These are phyloP conservation scores for Carcina quercana DNA, from an alignment of 2,888 invertebrate genomes.

Conservation along the genomic window DNA sequence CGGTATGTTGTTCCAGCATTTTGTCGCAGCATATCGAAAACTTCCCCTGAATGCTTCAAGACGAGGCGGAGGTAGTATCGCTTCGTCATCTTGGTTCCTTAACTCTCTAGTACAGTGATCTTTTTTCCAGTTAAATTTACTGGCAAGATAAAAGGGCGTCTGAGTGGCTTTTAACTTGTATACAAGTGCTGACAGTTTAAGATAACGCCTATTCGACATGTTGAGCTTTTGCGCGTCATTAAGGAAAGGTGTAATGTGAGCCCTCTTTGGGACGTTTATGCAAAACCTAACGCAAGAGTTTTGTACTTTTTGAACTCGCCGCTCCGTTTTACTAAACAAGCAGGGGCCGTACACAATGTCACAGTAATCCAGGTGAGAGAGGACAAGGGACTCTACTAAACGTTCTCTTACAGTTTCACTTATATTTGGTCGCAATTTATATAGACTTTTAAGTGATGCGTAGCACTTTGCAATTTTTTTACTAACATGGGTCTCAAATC, in stretches of 20 bases:
- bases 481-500: not conserved
- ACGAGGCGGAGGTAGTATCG: no score
- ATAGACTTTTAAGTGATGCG: not conserved
- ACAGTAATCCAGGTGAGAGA: not conserved
- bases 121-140: not conserved
- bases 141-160: not conserved
- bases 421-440: not conserved
- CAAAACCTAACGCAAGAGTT: slow-evolving; percentile 1
- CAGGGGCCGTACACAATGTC: slow-evolving; percentile 1
- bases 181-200: not conserved
- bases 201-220: not conserved
- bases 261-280: not conserved
- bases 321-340: not conserved
- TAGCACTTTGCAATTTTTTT: not conserved
- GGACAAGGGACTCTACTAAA: not conserved
- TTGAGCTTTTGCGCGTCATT: not conserved
- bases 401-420: not conserved
- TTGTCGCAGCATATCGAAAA: no score
- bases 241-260: not conserved
- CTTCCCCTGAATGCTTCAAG: no score
- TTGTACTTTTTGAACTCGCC: not conserved
- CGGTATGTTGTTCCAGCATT: no score
- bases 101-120: no score
- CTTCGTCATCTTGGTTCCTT: no score
- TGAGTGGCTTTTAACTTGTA: not conserved